Conservation (phyloP, 1,140 invertebrate species). For the Gonioctena quinquepunctata region DNA sequence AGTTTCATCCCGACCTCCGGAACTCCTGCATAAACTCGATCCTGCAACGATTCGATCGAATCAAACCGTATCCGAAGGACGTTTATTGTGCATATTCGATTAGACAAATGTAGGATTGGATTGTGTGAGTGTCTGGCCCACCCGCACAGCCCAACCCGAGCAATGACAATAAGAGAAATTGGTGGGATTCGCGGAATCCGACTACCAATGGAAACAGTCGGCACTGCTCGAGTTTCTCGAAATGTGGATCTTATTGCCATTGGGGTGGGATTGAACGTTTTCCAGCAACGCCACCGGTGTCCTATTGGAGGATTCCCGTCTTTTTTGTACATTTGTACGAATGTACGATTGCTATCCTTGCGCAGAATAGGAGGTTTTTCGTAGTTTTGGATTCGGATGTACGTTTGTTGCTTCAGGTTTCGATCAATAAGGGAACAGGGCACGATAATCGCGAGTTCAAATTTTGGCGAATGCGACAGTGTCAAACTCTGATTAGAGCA, state of each 20-base stretch:
- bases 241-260: slow-evolving; percentile 42
- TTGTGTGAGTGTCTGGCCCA: slow-evolving; percentile 10
- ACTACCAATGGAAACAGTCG: slow-evolving; percentile 42
- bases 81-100: slow-evolving; percentile 1
- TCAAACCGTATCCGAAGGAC: background rate
- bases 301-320: slow-evolving; percentile 10
- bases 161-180: slow-evolving; percentile 51
- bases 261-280: slow-evolving; percentile 14
- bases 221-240: slow-evolving; percentile 39
- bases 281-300: background rate
- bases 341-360: slow-evolving; percentile 23
- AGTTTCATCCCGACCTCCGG: background rate
- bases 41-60: background rate
- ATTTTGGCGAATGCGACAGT: too few relatives aligned
- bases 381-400: slow-evolving; percentile 44
- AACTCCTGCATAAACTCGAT: background rate
- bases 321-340: slow-evolving; percentile 19
- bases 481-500: too few relatives aligned
- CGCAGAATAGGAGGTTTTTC: slow-evolving; percentile 55
- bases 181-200: slow-evolving; percentile 44
- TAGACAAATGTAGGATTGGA: slow-evolving; percentile 43
- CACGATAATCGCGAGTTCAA: too few relatives aligned
- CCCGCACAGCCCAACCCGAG: slow-evolving; percentile 33
- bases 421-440: too few relatives aligned
- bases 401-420: background rate